phyloP scores from a whole-genome alignment of 2,888 invertebrate genomes.

The Sarcophaga subvicina region DNA sequence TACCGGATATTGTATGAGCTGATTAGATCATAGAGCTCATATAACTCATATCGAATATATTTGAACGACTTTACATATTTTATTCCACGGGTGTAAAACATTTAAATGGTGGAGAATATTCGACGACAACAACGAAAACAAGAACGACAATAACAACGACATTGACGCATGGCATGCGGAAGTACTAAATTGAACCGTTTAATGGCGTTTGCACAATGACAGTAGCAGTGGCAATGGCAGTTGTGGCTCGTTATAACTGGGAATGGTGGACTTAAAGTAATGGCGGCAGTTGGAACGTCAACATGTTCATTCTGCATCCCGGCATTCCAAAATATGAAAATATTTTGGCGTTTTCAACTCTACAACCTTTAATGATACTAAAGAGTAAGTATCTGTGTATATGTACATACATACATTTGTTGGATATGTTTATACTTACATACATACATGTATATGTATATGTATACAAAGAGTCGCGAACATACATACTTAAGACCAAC shows the following conservation, averaged over 20 bases:
- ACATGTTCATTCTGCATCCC: constrained; percentile 48
- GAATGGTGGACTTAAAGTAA: constrained; percentile 64
- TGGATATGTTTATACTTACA: too few species aligned
- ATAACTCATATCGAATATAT: too few species aligned
- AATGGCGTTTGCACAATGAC: constrained; percentile 71
- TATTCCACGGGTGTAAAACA: constrained; percentile 32
- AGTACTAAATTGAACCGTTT: constrained; percentile 74
- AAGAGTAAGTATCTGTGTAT: constrained; percentile 32
- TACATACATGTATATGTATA: too few species aligned
- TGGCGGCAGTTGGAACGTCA: constrained; percentile 56
- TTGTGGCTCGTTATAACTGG: constrained; percentile 70
- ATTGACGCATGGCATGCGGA: constrained; percentile 72
- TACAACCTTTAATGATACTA: constrained; percentile 32
- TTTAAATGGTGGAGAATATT: constrained; percentile 20
- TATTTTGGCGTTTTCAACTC: constrained; percentile 33
- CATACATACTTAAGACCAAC: constrained; percentile 35
- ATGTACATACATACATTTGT: background rate
- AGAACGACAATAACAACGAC: constrained; percentile 58
- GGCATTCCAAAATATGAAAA: constrained; percentile 3
- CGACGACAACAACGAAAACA: constrained; percentile 25
- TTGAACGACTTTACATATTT: background rate
- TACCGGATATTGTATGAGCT: too few species aligned
- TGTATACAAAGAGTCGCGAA: background rate
- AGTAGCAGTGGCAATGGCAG: constrained; percentile 63
- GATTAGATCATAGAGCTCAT: too few species aligned